Conservation (phyloP, 2,113 vertebrate species). For the Ornithorhynchus anatinus region DNA sequence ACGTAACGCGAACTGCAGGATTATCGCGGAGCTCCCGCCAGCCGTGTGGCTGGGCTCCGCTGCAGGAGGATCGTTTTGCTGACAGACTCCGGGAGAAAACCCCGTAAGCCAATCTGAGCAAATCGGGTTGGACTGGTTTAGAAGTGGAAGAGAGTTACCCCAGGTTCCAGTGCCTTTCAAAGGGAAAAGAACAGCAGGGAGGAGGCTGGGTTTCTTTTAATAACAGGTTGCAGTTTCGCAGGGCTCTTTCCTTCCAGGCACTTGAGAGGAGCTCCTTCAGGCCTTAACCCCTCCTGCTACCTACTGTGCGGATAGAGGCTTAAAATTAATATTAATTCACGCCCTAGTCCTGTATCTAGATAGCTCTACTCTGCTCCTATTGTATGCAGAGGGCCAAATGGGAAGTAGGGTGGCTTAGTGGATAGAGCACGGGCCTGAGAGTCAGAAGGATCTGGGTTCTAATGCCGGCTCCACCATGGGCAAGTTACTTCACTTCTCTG, state of each 20-base stretch:
- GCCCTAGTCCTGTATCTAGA: too few relatives aligned
- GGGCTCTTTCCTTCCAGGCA: neutral
- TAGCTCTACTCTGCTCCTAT: too few relatives aligned
- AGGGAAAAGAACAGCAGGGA: neutral
- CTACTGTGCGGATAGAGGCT: too few relatives aligned
- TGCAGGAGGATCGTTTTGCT: neutral
- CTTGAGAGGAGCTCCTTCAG: too few relatives aligned
- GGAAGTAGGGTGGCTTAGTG: too few relatives aligned
- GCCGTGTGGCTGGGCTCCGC: neutral
- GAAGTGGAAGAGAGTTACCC: neutral
- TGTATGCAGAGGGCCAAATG: too few relatives aligned
- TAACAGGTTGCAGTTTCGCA: neutral
- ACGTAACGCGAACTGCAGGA: neutral
- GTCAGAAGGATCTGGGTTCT: too few relatives aligned
- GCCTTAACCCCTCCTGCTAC: too few relatives aligned
- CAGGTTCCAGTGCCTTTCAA: constrained; percentile 3
- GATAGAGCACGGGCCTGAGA: too few relatives aligned
- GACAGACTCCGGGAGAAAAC: neutral
- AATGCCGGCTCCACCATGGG: too few relatives aligned
- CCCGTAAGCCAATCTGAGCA: neutral
- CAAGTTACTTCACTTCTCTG: too few relatives aligned
- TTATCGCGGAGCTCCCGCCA: neutral
- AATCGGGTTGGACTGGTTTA: neutral
- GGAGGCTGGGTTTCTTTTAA: constrained; percentile 6
- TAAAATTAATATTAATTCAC: too few relatives aligned